Evolutionary conservation across 1,140 invertebrate species (phyloP).

Genomic region (Homarus americanus): DNA sequence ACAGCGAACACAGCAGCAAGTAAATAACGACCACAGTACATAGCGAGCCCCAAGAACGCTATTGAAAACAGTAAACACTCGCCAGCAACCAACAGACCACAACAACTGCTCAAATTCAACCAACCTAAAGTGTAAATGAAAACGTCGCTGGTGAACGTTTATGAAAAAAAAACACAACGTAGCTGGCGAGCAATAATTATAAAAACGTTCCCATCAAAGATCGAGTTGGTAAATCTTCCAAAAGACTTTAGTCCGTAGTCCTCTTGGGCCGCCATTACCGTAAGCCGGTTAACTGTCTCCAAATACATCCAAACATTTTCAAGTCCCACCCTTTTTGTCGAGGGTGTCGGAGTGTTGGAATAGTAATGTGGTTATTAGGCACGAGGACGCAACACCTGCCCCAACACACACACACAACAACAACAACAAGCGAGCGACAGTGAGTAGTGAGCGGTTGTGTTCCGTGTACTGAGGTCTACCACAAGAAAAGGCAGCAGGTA

Average conservation of each 20-base stretch:
- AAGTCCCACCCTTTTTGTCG: constrained; percentile 4
- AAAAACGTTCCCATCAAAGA: constrained; percentile 45
- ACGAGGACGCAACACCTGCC: neutral
- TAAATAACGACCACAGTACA: too few relatives aligned
- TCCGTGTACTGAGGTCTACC: constrained; percentile 27
- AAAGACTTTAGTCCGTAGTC: constrained; percentile 57
- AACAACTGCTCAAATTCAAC: neutral
- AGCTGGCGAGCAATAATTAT: constrained; percentile 29
- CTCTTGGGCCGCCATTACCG: constrained; percentile 53
- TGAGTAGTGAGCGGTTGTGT: neutral
- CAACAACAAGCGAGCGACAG: neutral
- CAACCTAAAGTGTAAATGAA: neutral
- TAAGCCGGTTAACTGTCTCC: constrained; percentile 65
- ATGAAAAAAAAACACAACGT: neutral
- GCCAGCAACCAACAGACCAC: too few relatives aligned
- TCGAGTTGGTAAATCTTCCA: constrained; percentile 47
- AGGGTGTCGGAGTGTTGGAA: neutral
- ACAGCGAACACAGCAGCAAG: too few relatives aligned
- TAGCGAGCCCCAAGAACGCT: too few relatives aligned
- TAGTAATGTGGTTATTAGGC: neutral
- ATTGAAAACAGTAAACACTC: too few relatives aligned
- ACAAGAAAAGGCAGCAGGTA: constrained; percentile 10
- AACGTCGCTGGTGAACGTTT: neutral
- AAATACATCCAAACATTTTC: constrained; percentile 50
- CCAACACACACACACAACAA: neutral